Evolutionary conservation across 2,888 invertebrate genomes (phyloP).

Genomic region (Sarcophaga subvicina): DNA sequence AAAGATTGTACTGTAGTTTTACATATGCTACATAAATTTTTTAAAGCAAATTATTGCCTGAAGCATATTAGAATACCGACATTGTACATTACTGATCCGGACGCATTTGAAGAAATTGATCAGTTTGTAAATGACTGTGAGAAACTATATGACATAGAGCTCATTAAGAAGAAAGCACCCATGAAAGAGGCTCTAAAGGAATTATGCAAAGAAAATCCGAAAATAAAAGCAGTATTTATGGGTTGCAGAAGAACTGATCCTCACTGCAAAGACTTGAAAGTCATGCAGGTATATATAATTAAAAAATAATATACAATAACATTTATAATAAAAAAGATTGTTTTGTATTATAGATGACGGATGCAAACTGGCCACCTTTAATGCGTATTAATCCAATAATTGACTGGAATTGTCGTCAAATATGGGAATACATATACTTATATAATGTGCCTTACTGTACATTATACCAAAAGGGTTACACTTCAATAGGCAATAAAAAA

Average conservation of each 20-base stretch:
- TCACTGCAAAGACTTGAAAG: constrained; percentile 85
- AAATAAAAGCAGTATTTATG: constrained; percentile 93
- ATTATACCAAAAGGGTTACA: constrained; percentile 95
- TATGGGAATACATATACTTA: constrained; percentile 94
- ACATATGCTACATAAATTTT: constrained; percentile 83
- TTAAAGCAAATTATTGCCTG: constrained; percentile 76
- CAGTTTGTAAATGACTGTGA: constrained; percentile 89
- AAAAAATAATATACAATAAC: background rate
- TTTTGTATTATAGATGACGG: constrained; percentile 86
- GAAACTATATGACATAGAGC: constrained; percentile 87
- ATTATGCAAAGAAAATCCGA: constrained; percentile 84
- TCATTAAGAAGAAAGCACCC: constrained; percentile 86
- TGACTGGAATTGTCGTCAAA: constrained; percentile 95
- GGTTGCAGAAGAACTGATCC: constrained; percentile 96
- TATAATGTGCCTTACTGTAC: constrained; percentile 94
- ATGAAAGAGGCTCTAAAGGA: constrained; percentile 88
- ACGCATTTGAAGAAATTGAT: constrained; percentile 94
- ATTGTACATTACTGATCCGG: constrained; percentile 91
- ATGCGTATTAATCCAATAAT: constrained; percentile 94
- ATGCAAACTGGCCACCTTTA: constrained; percentile 94
- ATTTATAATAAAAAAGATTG: background rate
- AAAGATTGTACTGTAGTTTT: constrained; percentile 98
- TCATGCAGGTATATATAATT: constrained; percentile 85
- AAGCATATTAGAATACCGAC: constrained; percentile 83
- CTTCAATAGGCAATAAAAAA: constrained; percentile 91